These are phyloP conservation scores for Chrysaora quinquecirrha DNA, from an alignment of 30 jellyfish, hydroid and myxozoan species.

Conservation along the genomic window DNA sequence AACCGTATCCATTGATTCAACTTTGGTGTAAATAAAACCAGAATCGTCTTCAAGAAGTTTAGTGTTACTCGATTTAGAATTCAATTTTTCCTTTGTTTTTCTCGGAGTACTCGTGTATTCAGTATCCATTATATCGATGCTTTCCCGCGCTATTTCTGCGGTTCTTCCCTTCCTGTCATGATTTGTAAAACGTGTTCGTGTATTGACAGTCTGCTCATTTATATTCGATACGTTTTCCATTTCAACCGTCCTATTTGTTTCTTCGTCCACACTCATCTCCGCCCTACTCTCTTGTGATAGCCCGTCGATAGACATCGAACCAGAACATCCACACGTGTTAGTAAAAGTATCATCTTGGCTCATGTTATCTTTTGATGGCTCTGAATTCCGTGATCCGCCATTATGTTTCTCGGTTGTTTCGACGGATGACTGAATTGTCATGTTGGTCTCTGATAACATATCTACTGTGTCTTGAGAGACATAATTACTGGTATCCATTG, in stretches of 20 bases:
- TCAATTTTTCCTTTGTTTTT: slow-evolving; percentile 37
- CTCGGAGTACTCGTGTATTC: slow-evolving; percentile 65
- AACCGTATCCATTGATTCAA: slow-evolving; percentile 27
- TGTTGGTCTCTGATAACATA: slow-evolving; percentile 24
- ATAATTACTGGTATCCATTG: slow-evolving; percentile 60
- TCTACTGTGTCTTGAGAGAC: slow-evolving; percentile 58
- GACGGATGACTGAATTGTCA: background rate
- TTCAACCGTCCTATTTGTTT: slow-evolving; percentile 3
- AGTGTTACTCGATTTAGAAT: background rate
- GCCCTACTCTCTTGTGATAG: background rate
- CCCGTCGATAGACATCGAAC: slow-evolving; percentile 10
- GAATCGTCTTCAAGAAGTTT: slow-evolving; percentile 24
- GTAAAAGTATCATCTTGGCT: slow-evolving; percentile 55
- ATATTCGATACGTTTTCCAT: background rate
- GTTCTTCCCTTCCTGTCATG: slow-evolving; percentile 36
- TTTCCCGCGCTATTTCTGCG: slow-evolving; percentile 43
- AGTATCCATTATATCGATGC: slow-evolving; percentile 50
- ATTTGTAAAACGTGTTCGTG: slow-evolving; percentile 44
- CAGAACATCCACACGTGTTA: slow-evolving; percentile 20
- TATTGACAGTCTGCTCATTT: background rate
- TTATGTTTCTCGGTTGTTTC: background rate
- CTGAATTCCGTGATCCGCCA: background rate
- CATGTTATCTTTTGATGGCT: background rate
- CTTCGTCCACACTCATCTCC: background rate
- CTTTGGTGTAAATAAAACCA: slow-evolving; percentile 58